Conservation (phyloP, 2,888 invertebrate genomes). For the Herminia tarsipennalis region DNA sequence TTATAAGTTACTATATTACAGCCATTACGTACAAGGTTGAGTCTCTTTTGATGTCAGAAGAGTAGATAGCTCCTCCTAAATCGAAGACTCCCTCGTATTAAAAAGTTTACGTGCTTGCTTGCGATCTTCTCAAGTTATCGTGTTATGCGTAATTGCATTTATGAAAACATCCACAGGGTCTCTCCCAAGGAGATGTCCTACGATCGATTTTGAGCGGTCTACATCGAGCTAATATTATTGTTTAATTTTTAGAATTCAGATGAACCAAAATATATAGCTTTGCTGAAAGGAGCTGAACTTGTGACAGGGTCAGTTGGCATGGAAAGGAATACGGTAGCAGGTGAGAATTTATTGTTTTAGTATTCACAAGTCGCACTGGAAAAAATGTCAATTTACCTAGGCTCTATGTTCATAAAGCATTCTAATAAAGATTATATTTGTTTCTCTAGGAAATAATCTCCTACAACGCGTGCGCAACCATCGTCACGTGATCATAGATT, state of each 20-base stretch:
- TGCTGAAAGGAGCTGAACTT: constrained; percentile 86
- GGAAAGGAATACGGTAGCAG: constrained; percentile 61
- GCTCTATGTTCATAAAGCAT: background rate
- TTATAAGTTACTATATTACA: no score
- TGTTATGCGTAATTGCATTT: no score
- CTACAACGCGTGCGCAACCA: constrained; percentile 87
- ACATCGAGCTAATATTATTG: background rate
- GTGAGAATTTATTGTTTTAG: constrained; percentile 32
- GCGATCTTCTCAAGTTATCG: no score
- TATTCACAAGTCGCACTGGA: background rate
- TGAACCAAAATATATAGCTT: constrained; percentile 84
- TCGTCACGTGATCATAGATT: constrained; percentile 92
- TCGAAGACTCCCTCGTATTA: no score
- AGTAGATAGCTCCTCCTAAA: no score
- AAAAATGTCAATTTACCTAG: background rate
- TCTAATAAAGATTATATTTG: background rate
- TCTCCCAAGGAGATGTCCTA: no score
- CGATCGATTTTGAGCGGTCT: no score
- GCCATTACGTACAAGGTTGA: no score
- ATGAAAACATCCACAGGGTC: no score
- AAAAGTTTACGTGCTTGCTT: no score
- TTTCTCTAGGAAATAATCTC: constrained; percentile 24
- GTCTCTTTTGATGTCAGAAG: no score
- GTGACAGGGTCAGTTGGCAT: constrained; percentile 68
- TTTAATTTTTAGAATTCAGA: constrained; percentile 79